These are phyloP conservation scores for Anneissia japonica DNA, from an alignment of 35 echinoderm and acorn worm species.

Conservation along the genomic window DNA sequence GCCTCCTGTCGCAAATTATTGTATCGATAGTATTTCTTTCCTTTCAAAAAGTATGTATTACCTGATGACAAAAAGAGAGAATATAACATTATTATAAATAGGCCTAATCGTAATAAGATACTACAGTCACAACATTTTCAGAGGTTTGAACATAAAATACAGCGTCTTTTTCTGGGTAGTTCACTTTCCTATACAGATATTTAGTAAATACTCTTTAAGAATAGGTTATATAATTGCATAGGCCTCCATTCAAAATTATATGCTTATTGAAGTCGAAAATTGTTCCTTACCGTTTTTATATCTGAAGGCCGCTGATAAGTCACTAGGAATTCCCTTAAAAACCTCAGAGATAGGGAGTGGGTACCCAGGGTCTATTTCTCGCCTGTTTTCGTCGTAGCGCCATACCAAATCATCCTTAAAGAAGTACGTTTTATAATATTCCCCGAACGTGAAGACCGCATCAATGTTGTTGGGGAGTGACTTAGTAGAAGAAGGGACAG, in stretches of 20 bases:
- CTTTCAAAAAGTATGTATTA: not conserved
- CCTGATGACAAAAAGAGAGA: not conserved
- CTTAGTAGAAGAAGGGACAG: not conserved
- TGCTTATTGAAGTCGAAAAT: no score
- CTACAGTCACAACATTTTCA: no score
- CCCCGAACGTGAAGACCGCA: slow-evolving; percentile 16
- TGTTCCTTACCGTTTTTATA: not conserved
- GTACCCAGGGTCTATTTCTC: slow-evolving; percentile 11
- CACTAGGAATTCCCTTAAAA: slow-evolving; percentile 21
- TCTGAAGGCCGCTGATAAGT: slow-evolving; percentile 13
- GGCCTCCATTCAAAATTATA: no score
- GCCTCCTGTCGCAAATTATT: not conserved
- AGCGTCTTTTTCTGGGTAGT: no score
- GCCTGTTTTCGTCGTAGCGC: slow-evolving; percentile 35
- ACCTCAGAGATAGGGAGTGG: not conserved
- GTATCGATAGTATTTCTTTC: not conserved
- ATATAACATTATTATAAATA: no score
- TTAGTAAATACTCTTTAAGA: no score
- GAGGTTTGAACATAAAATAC: no score
- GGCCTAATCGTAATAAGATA: no score
- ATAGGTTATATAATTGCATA: no score
- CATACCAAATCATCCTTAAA: slow-evolving; percentile 43
- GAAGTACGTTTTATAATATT: slow-evolving; percentile 37
- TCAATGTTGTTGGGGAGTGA: slow-evolving; percentile 43
- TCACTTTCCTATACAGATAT: no score